phyloP scores from a whole-genome alignment of 2,888 invertebrate species.

The Salticus scenicus region DNA sequence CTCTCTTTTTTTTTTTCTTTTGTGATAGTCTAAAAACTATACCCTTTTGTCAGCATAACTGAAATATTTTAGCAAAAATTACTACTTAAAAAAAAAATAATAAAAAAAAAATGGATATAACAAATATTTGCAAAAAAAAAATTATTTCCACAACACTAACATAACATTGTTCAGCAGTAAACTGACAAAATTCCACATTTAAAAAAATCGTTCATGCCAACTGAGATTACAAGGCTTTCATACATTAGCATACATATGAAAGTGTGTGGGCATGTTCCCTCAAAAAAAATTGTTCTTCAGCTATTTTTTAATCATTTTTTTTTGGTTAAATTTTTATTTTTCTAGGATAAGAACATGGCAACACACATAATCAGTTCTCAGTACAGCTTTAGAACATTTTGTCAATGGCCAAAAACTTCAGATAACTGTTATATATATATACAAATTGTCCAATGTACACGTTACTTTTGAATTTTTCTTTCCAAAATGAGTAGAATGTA shows the following conservation, averaged over 20 bases:
- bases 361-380: conserved; percentile 68
- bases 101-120: conserved; percentile 55
- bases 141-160: conserved; percentile 65
- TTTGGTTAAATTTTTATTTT: background rate
- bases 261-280: conserved; percentile 67
- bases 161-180: conserved; percentile 46
- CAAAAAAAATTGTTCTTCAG: conserved; percentile 51
- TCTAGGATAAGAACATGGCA: conserved; percentile 64
- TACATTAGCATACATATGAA: conserved; percentile 56
- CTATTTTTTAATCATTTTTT: conserved; percentile 25
- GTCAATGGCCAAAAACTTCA: conserved; percentile 66
- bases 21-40: conserved; percentile 25
- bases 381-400: conserved; percentile 65
- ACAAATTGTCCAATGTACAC: conserved; percentile 69
- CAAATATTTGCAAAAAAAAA: conserved; percentile 56
- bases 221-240: conserved; percentile 68
- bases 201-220: conserved; percentile 60
- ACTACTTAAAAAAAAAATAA: conserved; percentile 64
- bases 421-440: conserved; percentile 51
- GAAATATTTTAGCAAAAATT: conserved; percentile 56
- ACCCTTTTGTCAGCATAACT: conserved; percentile 20
- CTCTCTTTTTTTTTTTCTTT: too few species aligned
- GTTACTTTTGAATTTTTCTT: conserved; percentile 17
- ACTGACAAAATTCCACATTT: conserved; percentile 41
- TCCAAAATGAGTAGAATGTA: background rate